A percentile compares a stretch with the other conserved stretches of the same genome.
Conservation (phyloP, 2,113 vertebrate genomes). For the Ellobius talpinus region DNA sequence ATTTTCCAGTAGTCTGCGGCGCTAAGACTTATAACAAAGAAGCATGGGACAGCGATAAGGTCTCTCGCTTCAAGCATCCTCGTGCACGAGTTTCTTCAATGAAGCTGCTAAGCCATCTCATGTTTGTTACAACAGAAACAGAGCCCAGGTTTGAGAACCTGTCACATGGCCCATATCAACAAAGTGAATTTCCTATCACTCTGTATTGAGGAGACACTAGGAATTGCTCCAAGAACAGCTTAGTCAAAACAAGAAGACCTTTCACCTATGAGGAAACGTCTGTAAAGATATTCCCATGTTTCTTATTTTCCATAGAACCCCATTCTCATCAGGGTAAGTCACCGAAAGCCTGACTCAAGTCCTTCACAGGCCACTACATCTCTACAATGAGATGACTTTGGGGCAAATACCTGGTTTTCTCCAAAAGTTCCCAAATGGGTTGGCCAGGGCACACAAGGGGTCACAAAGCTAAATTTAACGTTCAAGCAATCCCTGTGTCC, state of each 20-base stretch:
- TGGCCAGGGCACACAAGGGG: not conserved
- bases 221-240: not conserved
- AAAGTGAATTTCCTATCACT: not conserved
- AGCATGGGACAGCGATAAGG: not conserved
- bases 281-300: slow-evolving; percentile 10
- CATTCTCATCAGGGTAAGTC: not conserved
- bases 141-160: not conserved
- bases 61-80: not conserved
- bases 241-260: not conserved
- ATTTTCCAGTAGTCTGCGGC: not conserved
- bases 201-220: not conserved
- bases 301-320: not conserved
- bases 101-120: slow-evolving; percentile 14
- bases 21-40: not conserved
- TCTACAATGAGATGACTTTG: not conserved
- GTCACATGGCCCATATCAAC: not conserved
- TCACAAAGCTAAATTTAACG: not conserved
- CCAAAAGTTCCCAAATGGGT: not conserved
- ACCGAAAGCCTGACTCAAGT: not conserved
- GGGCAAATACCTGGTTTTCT: not conserved
- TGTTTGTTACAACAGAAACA: not conserved
- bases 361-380: not conserved
- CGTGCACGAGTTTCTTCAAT: not conserved
- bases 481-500: not conserved
- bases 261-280: not conserved